Percentiles rank a stretch among this genome's conserved stretches.
Conservation (phyloP, 1,140 invertebrate species). For the Procambarus clarkii region DNA sequence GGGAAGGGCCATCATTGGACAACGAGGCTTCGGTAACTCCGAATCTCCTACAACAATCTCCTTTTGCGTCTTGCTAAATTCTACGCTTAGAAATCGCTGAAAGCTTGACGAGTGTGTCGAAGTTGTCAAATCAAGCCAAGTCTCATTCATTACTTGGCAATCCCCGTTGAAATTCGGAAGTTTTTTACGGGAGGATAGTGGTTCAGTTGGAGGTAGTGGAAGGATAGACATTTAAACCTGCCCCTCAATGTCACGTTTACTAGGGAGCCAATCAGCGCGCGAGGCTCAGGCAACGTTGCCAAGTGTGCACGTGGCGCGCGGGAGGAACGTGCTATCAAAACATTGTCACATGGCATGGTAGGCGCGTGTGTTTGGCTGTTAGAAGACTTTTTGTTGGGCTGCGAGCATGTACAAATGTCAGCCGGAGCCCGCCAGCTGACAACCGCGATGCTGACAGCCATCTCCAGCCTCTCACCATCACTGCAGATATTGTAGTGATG, state of each 20-base stretch:
- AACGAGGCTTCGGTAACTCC: constrained; percentile 53
- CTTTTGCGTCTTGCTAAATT: neutral
- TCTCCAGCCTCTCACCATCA: too few species aligned
- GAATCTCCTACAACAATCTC: constrained; percentile 30
- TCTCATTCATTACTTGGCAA: constrained; percentile 65
- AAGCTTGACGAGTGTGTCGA: constrained; percentile 21
- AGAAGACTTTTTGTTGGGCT: constrained; percentile 38
- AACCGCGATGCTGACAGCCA: too few species aligned
- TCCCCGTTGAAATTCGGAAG: constrained; percentile 23
- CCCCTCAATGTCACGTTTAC: constrained; percentile 66
- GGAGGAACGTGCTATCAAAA: constrained; percentile 64
- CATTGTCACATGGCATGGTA: constrained; percentile 66
- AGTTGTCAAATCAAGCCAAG: constrained; percentile 37
- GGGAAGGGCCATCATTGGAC: constrained; percentile 67
- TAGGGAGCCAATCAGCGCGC: constrained; percentile 48
- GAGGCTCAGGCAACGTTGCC: constrained; percentile 51
- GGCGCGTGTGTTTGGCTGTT: constrained; percentile 38
- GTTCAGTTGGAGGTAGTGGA: constrained; percentile 56
- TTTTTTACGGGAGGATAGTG: constrained; percentile 63
- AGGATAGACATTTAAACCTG: constrained; percentile 67
- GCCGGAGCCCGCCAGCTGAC: neutral
- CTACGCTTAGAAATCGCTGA: neutral
- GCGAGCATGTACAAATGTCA: constrained; percentile 14
- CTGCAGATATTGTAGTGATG: too few species aligned
- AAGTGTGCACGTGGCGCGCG: constrained; percentile 64